Percentiles rank a stretch among this genome's conserved stretches.
Evolutionary conservation across 2,797 vertebrate genomes (phyloP).

Genomic region (Darevskia mixta): DNA sequence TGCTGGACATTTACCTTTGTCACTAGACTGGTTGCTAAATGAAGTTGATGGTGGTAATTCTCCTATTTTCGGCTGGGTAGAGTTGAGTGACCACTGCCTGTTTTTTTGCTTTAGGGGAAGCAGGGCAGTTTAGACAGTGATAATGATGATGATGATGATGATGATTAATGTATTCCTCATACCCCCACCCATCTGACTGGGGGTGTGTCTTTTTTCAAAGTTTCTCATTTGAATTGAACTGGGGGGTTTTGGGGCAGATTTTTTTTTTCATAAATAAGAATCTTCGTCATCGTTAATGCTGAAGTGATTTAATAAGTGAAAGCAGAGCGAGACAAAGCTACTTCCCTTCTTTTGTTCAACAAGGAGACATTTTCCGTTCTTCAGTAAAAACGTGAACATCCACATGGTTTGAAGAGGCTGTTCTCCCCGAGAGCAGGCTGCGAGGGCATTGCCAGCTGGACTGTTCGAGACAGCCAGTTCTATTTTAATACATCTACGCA

Average conservation of each 20-base stretch:
- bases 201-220: neutral
- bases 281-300: slow-evolving; percentile 6
- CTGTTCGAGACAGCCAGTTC: slow-evolving; percentile 78
- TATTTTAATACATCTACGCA: slow-evolving; percentile 88
- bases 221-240: neutral
- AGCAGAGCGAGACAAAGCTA: neutral
- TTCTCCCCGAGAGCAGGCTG: slow-evolving; percentile 47
- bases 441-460: slow-evolving; percentile 67
- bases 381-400: slow-evolving; percentile 68
- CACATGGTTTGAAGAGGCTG: slow-evolving; percentile 35
- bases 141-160: too few relatives aligned
- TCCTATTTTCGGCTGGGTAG: neutral
- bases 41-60: neutral
- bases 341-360: slow-evolving; percentile 26
- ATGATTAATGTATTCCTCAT: too few relatives aligned
- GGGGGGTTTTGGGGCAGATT: neutral
- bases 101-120: neutral
- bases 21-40: neutral
- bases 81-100: neutral
- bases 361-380: slow-evolving; percentile 43
- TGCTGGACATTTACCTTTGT: neutral
- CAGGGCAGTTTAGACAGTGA: neutral
- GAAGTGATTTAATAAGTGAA: neutral
- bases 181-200: too few relatives aligned
- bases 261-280: neutral